Evolutionary conservation across 2,113 vertebrate genomes (phyloP).

Genomic region (Myiozetetes cayanensis): DNA sequence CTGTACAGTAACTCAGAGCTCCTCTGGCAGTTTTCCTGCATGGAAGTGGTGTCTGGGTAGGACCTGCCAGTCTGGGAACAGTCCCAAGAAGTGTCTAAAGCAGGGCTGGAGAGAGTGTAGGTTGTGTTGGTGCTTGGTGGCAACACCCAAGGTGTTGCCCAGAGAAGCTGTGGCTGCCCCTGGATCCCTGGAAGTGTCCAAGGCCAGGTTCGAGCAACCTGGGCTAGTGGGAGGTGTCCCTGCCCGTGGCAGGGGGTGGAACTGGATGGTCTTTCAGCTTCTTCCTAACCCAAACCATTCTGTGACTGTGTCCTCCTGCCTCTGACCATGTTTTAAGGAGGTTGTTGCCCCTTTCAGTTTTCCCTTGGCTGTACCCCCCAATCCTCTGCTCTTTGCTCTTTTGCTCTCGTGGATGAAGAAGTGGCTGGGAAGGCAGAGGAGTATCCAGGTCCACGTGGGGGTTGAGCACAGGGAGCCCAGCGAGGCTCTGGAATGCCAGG

Average conservation of each 20-base stretch:
- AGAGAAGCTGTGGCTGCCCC: not conserved
- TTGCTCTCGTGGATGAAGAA: not conserved
- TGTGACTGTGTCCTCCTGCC: not conserved
- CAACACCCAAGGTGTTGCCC: not conserved
- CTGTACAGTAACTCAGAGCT: not conserved
- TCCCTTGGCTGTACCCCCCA: not conserved
- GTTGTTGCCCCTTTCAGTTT: accelerated
- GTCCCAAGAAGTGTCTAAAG: too few relatives aligned
- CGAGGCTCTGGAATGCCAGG: accelerated
- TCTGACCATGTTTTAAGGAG: accelerated
- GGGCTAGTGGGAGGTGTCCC: not conserved
- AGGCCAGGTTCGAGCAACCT: not conserved
- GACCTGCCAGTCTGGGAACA: not conserved
- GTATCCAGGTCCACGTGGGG: accelerated
- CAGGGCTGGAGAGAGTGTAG: not conserved
- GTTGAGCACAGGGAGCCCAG: accelerated
- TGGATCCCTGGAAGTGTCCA: not conserved
- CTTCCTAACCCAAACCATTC: too few relatives aligned
- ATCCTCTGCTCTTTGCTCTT: not conserved
- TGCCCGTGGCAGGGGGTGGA: not conserved
- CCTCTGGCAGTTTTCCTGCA: accelerated
- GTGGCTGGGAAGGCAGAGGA: accelerated
- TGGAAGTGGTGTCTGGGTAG: not conserved
- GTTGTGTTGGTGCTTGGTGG: not conserved
- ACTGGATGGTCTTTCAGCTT: accelerated